A percentile compares a stretch with the other conserved stretches of the same genome.
Conservation (phyloP, 2,888 invertebrate genomes). For the Tridacna crocea region DNA sequence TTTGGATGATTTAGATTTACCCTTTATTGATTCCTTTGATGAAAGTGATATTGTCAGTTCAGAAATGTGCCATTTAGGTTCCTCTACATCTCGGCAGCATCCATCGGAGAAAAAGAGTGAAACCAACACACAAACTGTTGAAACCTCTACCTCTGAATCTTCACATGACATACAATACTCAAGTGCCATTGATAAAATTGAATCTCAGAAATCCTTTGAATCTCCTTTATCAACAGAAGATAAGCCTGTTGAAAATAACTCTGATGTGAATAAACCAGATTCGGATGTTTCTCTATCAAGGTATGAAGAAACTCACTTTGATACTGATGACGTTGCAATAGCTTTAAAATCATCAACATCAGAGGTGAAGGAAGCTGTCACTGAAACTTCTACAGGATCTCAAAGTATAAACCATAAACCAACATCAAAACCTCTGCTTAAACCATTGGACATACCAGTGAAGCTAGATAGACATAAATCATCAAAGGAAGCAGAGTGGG, state of each 20-base stretch:
- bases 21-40: conserved; percentile 56
- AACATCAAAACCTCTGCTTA: conserved; percentile 39
- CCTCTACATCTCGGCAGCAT: conserved; percentile 22
- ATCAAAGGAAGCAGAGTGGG: conserved; percentile 58
- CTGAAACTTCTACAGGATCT: conserved; percentile 3
- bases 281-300: not conserved
- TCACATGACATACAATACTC: not conserved
- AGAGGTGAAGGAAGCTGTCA: not conserved
- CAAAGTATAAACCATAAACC: conserved; percentile 7
- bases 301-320: conserved; percentile 25
- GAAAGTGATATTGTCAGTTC: conserved; percentile 50
- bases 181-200: conserved; percentile 14
- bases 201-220: conserved; percentile 9
- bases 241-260: not conserved
- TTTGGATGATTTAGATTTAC: conserved; percentile 55
- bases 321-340: conserved; percentile 11
- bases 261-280: conserved; percentile 11
- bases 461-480: conserved; percentile 38
- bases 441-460: conserved; percentile 55
- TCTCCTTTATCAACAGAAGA: not conserved
- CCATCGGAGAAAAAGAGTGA: not conserved
- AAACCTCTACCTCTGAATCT: conserved; percentile 22
- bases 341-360: not conserved
- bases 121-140: not conserved
- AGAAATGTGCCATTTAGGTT: conserved; percentile 44